phyloP scores from a whole-genome alignment of 2,797 vertebrate species.

The Mareca strepera region DNA sequence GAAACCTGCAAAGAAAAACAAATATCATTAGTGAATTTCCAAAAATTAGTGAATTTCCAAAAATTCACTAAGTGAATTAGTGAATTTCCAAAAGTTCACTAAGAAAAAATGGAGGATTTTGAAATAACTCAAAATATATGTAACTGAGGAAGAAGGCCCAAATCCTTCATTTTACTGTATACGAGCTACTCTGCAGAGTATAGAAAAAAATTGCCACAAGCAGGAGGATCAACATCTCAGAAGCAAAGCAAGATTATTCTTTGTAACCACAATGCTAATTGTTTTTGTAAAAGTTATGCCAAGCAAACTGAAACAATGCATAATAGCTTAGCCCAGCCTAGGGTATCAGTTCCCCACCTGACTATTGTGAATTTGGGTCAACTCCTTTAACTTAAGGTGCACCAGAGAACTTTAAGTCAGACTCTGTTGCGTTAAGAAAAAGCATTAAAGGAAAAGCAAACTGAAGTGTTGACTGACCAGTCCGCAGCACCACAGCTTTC shows the following conservation, averaged over 20 bases:
- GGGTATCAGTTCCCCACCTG: neutral
- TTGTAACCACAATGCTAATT: neutral
- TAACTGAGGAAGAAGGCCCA: neutral
- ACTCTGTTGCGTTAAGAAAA: neutral
- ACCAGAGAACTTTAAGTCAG: neutral
- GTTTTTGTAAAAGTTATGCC: neutral
- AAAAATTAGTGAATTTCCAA: neutral
- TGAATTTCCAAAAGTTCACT: neutral
- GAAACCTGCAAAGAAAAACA: constrained; percentile 75
- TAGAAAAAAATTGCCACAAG: neutral
- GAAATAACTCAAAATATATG: neutral
- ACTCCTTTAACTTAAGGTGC: neutral
- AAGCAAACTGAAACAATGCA: neutral
- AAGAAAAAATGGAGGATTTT: neutral
- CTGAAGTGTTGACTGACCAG: constrained; percentile 67
- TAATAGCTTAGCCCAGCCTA: neutral
- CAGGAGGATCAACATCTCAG: neutral
- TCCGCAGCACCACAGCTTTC: constrained; percentile 78
- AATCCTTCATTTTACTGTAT: neutral
- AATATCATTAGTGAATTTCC: neutral
- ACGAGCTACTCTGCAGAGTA: neutral
- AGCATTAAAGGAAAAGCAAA: neutral
- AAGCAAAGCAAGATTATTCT: neutral
- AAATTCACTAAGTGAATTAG: neutral
- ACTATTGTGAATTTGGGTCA: neutral